Evolutionary conservation across 1,140 invertebrate genomes (phyloP).

Genomic region (Littorina saxatilis): DNA sequence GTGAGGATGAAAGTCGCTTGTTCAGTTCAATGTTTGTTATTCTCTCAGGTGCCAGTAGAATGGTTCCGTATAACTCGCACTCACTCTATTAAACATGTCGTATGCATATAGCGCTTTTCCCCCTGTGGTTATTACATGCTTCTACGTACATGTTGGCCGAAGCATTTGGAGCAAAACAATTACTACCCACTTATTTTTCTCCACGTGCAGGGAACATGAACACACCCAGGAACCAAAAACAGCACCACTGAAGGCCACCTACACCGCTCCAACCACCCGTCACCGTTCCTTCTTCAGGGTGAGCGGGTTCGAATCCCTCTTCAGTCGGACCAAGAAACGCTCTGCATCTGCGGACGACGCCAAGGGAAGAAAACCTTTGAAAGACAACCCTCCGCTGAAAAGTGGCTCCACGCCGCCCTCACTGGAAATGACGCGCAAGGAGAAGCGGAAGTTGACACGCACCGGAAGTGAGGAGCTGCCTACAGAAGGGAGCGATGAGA

Average conservation of each 20-base stretch:
- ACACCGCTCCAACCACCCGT: conserved; percentile 28
- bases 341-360: conserved; percentile 44
- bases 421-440: too few relatives aligned
- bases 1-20: too few relatives aligned
- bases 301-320: conserved; percentile 14
- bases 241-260: conserved; percentile 56
- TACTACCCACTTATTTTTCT: background rate
- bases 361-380: background rate
- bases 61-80: too few relatives aligned
- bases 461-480: conserved; percentile 12
- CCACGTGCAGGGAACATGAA: conserved; percentile 37
- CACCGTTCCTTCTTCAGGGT: conserved; percentile 22
- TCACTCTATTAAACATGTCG: too few relatives aligned
- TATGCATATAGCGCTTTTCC: too few relatives aligned
- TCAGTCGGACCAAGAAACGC: conserved; percentile 29
- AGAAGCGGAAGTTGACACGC: conserved; percentile 1
- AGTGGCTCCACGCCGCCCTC: background rate
- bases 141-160: too few relatives aligned
- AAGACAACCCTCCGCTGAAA: background rate
- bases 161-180: too few relatives aligned
- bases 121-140: too few relatives aligned
- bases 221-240: conserved; percentile 52
- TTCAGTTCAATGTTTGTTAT: too few relatives aligned
- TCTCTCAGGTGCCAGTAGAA: too few relatives aligned
- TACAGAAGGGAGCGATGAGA: background rate